Evolutionary conservation across 1,140 invertebrate genomes (phyloP).

Genomic region (Procambarus clarkii): DNA sequence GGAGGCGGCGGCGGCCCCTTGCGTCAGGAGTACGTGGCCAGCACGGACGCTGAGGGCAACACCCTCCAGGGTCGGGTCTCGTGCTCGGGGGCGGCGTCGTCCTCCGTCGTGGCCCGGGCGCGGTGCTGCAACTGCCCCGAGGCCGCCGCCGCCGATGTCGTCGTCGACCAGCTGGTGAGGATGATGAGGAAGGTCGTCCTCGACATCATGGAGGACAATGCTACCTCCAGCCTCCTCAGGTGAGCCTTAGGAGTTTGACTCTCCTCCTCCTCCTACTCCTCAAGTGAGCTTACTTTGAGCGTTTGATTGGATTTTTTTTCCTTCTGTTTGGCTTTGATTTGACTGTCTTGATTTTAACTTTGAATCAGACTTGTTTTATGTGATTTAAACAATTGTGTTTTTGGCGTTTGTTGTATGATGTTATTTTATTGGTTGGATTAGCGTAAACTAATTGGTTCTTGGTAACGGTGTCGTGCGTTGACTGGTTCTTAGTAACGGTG

Average conservation of each 20-base stretch:
- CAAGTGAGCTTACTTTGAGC: no score
- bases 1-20: not conserved
- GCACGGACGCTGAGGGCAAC: constrained; percentile 49
- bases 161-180: constrained; percentile 52
- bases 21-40: constrained; percentile 20
- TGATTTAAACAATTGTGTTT: no score
- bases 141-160: constrained; percentile 30
- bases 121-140: constrained; percentile 58
- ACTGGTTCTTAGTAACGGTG: no score
- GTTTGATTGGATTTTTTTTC: no score
- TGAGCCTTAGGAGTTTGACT: not conserved
- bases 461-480: no score
- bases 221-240: constrained; percentile 54
- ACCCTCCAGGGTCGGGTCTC: constrained; percentile 15
- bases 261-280: no score
- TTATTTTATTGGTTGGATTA: no score
- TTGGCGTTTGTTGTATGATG: no score
- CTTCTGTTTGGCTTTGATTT: no score
- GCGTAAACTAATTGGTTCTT: no score
- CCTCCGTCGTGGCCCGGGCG: constrained; percentile 14
- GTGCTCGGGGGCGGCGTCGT: not conserved
- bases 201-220: constrained; percentile 61
- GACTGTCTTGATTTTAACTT: no score
- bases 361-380: no score
- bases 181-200: constrained; percentile 60